Conservation (phyloP, 2,113 vertebrate species). For the Pogonocichla stellata region DNA sequence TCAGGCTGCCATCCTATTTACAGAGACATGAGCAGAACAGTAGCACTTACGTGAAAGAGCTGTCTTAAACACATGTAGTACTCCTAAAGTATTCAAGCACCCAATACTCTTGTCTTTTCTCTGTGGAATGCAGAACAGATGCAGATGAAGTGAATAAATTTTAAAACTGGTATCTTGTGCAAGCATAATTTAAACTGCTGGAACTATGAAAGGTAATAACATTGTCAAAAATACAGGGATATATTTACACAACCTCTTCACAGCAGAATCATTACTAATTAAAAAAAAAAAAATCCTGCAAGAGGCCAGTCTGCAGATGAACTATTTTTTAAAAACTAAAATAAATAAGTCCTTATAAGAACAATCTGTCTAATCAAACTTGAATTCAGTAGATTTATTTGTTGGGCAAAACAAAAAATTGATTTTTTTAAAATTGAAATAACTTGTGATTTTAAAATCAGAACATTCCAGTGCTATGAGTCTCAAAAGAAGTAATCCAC, state of each 20-base stretch:
- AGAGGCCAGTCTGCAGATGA: neutral
- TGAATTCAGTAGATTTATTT: neutral
- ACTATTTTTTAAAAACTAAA: neutral
- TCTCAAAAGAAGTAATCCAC: neutral
- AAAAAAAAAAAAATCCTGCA: neutral
- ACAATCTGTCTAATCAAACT: neutral
- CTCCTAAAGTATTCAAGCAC: neutral
- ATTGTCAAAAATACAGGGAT: neutral
- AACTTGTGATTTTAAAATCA: neutral
- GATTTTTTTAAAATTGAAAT: neutral
- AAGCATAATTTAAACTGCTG: neutral
- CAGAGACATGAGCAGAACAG: neutral
- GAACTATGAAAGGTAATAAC: neutral
- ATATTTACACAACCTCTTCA: neutral
- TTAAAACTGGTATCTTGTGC: neutral
- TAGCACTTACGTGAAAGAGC: neutral
- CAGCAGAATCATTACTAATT: neutral
- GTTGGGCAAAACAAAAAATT: neutral
- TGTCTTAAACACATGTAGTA: neutral
- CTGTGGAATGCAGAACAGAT: neutral
- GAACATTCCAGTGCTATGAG: neutral
- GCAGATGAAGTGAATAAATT: neutral
- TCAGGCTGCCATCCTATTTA: slow-evolving; percentile 19
- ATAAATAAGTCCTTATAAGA: neutral
- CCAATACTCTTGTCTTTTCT: neutral